Evolutionary conservation across 2,888 invertebrate species (phyloP), one percentile per base, ranked within the genome.

Genomic region (Colletes collaris): DNA sequence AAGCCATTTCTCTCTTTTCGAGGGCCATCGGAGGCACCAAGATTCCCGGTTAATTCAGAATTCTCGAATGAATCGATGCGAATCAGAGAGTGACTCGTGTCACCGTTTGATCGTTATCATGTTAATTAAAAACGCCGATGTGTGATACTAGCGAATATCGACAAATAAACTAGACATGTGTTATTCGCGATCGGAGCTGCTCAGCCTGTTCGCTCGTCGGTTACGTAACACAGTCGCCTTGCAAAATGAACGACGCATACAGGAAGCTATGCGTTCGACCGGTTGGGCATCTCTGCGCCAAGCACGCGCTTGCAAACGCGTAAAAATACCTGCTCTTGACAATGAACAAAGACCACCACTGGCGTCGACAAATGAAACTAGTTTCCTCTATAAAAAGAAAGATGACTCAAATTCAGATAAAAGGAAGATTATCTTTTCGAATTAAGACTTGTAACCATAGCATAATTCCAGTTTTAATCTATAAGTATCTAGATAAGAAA

Each of bases 241-340:
- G 76, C 76, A 76, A 78, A 76, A 78, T 53, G 68, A 35, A 40
- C 58, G 72, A 16, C 40, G 62, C 44, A 62, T 56, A 35, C 58
- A 63, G 73, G 66, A 69, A 72, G 64, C 60, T 56, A 58, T 50
- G 72, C 60, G 69, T 35, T 58, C 40, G 8, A 40, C 40, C 52
- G 69, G 79, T 68, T 56, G 53, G 67, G 67, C 59, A 27, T 60
- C 73, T 16, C 68, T 37, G 44, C 46, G 71, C 58, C 79, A 72
- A 77, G 37, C 77, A 79, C 68, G 79, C 50, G 79, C 63, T 64
- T 44, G 58, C 13, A 37, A 55, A 63, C 46, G 60, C 64, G 35
- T 63, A 81, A 79, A 81, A 81, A 81, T 81, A 81, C 64, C 46
- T 72, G 81, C 71, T 76, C 79, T 79, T 81, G 81, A 81, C 81